Base-by-base conservation (phyloP, 1,140 invertebrate species). In the Mamestra configurata region DNA sequence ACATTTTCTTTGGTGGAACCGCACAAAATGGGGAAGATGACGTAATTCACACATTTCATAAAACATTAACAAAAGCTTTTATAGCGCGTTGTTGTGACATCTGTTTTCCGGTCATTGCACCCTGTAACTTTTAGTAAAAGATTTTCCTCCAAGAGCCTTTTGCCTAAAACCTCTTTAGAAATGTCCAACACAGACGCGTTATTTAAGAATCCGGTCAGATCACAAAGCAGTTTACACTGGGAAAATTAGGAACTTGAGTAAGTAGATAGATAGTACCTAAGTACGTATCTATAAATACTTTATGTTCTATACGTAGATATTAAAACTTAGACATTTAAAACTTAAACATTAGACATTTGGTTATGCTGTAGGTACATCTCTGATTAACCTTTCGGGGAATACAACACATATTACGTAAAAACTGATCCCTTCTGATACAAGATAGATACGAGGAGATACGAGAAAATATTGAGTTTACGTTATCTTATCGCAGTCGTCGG, bases 91-190 rank as follows among this genome's bases (percentile, higher is more conserved):
- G 66, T 70, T 70, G 43, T 70, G 66, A 70, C 66, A 70, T 70
- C 43, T 70, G 40, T 70, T 70, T 70, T 70, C 37, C 66, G 66
- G 66, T 70, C 66, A 70, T 70, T 70, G 43, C 66, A 49, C 22
- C 43, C 43, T 46, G 66, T 70, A 70, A 70, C 66, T 70, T 70
- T 70, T 70, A 70, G 66, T 24, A 70, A 70, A 46, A 70, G 66
- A 70, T 70, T 70, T 70, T 70, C 66, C 66, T 18, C 8, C 18
- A 49, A 22, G 43, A 70, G 66, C 22, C 40, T 70, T 61, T 70
- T 70, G 43, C 66, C 43, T 70, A 70, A 68, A 70, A 70, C 40
- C 66, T 49, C 66, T 70, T 70, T 70, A 49, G 43, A 70, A 35
- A 46, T 49, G 66, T 70, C 66, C 43, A 70, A 70, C 43, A 27